These are phyloP conservation scores for Tetranychus urticae DNA, from an alignment of 1,140 invertebrate genomes.

Conservation along the genomic window DNA sequence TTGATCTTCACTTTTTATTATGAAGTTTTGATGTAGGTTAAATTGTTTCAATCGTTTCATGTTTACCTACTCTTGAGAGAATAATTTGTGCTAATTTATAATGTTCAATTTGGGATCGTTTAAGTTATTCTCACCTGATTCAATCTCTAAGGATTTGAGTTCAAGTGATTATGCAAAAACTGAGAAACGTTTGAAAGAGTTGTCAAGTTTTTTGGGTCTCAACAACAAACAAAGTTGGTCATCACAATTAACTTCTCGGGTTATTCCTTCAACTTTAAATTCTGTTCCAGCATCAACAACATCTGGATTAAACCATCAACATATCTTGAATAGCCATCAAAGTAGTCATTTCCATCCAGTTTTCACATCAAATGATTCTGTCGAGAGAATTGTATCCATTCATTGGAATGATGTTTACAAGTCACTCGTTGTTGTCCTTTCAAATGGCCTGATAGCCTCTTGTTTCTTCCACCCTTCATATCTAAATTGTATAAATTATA, in stretches of 20 bases:
- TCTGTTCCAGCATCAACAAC: not conserved
- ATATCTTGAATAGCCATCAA: too few species aligned
- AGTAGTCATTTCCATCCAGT: too few species aligned
- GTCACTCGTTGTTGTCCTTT: conserved; percentile 4
- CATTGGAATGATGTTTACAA: not conserved
- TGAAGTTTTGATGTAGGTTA: too few species aligned
- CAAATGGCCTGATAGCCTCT: conserved; percentile 7
- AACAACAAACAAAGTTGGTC: not conserved
- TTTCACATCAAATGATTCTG: too few species aligned
- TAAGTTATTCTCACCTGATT: not conserved
- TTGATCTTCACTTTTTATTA: too few species aligned
- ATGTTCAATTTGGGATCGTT: not conserved
- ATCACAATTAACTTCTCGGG: not conserved
- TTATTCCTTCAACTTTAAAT: not conserved
- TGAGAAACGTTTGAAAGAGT: not conserved
- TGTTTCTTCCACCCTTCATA: conserved; percentile 2
- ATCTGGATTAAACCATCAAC: too few species aligned
- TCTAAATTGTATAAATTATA: conserved; percentile 1
- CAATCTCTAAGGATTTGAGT: not conserved
- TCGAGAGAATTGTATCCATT: not conserved
- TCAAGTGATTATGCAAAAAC: not conserved
- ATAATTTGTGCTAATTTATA: too few species aligned
- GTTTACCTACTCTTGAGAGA: too few species aligned
- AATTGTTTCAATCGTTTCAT: too few species aligned
- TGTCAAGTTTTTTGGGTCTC: not conserved